A percentile compares a stretch with the other conserved stretches of the same genome.
Evolutionary conservation across 2,797 vertebrate genomes (phyloP).

Genomic region (Spheniscus humboldti): DNA sequence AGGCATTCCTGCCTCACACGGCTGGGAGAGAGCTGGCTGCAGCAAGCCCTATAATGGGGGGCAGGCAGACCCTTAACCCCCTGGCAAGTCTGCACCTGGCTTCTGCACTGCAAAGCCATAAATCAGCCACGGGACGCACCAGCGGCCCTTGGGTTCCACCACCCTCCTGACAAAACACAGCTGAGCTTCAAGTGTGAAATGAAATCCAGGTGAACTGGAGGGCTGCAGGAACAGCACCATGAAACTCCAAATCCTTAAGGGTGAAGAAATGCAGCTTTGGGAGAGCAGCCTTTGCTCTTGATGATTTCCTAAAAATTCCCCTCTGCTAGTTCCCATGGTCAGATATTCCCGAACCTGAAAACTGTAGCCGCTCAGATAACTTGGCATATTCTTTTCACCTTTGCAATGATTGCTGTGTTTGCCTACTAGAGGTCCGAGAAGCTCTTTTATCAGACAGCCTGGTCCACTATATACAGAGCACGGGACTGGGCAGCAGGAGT

Average conservation of each 20-base stretch:
- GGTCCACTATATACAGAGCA: background rate
- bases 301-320: background rate
- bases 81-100: background rate
- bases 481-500: background rate
- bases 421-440: background rate
- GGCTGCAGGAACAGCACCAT: background rate
- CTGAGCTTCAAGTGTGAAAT: slow-evolving; percentile 30
- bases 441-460: background rate
- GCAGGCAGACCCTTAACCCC: background rate
- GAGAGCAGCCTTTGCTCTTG: background rate
- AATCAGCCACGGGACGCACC: background rate
- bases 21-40: accelerated
- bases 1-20: background rate
- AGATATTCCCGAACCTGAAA: background rate
- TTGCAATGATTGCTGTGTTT: background rate
- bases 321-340: background rate
- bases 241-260: accelerated
- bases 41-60: background rate
- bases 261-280: background rate
- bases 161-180: background rate
- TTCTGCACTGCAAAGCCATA: background rate
- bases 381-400: background rate
- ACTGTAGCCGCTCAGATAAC: accelerated
- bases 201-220: background rate
- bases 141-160: background rate